A percentile compares a stretch with the other conserved stretches of the same genome.
These are phyloP conservation scores for Metellina segmentata DNA, from an alignment of 2,888 invertebrate genomes.

Conservation along the genomic window DNA sequence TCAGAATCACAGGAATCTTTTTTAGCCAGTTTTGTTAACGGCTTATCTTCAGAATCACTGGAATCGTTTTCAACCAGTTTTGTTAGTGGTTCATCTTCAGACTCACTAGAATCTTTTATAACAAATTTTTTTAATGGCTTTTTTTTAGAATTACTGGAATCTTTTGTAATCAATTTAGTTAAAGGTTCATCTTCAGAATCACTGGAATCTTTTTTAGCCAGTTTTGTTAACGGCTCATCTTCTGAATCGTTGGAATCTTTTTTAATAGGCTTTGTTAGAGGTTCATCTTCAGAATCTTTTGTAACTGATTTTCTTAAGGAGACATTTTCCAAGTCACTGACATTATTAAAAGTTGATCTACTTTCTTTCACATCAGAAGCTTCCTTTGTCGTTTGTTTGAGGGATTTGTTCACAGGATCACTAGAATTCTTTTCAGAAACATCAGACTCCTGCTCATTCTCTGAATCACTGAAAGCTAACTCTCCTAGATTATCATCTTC, in stretches of 20 bases:
- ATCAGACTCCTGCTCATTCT: not conserved
- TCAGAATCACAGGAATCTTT: slow-evolving; percentile 23
- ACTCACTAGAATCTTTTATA: not conserved
- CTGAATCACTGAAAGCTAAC: slow-evolving; percentile 9
- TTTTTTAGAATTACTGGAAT: not conserved
- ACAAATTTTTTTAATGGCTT: not conserved
- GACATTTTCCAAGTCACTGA: not conserved
- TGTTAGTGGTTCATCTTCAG: slow-evolving; percentile 10
- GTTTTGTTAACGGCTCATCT: not conserved
- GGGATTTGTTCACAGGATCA: not conserved
- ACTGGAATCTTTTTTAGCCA: not conserved
- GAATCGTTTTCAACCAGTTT: not conserved
- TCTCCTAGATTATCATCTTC: slow-evolving; percentile 6
- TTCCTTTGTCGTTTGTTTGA: not conserved
- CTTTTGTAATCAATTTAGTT: not conserved
- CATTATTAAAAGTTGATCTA: not conserved
- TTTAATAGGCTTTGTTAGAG: not conserved
- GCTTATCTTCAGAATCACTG: not conserved
- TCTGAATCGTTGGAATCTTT: slow-evolving; percentile 4
- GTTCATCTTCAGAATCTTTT: not conserved
- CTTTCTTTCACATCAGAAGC: not conserved
- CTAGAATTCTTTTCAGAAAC: slow-evolving; percentile 7
- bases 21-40: not conserved
- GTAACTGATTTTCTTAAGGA: not conserved
- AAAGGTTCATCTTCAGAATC: slow-evolving; percentile 18